Base-by-base conservation (phyloP, 2,888 invertebrate genomes). In the Nomada ferruginata region DNA sequence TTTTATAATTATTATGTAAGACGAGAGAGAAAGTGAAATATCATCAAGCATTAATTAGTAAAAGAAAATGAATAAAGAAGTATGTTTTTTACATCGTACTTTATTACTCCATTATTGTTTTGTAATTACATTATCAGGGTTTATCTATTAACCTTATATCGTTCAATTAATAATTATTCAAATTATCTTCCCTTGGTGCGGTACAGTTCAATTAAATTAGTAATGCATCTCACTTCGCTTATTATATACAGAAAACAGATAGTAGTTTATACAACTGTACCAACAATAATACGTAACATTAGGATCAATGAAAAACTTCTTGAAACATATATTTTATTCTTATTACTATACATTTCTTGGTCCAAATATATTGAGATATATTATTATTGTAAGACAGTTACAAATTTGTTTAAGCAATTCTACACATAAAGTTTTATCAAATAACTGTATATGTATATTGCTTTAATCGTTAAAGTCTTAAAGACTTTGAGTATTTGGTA, bases 261-360 rank as follows among this genome's bases (percentile, higher is more conserved):
- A 47, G 47, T 47, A 13, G 13, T 73, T 72, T 55, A 55, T 72
- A 72, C 64, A 64, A 18, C n/a, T 64, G n/a, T 20, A 53, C 18
- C n/a, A 55, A 26, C 15, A 72, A 13, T 44, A 44, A 44, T n/a
- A 26, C 26, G 23, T 63, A 52, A 68, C 70, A 64, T 79, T 20
- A 65, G 44, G 11, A 70, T 78, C 42, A 55, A 73, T 64, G 36
- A 29, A 36, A 64, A 68, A 18, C 68, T 72, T 69, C 63, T 78
- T 66, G 59, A 83, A 84, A 88, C 59, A 78, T 81, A 79, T 82
- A 76, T 65, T 86, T 87, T 79, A 76, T 82, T 86, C 63, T 76
- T 55, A 74, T 85, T 86, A 85, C 86, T 80, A 88, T 89, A 89
- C 86, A 88, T 85, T 87, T 88, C 79, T 89, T 89, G 87, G 88